Conservation (phyloP, 2,113 vertebrate genomes). For the Callospermophilus lateralis region DNA sequence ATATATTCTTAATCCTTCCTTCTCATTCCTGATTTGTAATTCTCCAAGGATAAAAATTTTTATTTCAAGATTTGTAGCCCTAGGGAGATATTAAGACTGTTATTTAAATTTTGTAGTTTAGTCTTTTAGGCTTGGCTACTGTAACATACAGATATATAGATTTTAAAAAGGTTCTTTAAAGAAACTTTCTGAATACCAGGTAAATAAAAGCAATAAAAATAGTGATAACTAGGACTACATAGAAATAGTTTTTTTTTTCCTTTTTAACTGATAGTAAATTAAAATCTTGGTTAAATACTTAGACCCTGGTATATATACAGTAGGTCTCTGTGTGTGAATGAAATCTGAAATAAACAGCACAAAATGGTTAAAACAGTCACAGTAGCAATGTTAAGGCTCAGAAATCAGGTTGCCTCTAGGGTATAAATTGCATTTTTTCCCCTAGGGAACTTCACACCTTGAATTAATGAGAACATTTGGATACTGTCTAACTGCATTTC, state of each 20-base stretch:
- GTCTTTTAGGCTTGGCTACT: neutral
- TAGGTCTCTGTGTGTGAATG: conserved; percentile 86
- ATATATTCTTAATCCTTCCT: neutral
- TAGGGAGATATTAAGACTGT: neutral
- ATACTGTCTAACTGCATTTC: conserved; percentile 82
- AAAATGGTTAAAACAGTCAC: conserved; percentile 78
- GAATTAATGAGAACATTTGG: conserved; percentile 85
- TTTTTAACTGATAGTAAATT: conserved; percentile 72
- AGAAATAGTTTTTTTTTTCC: conserved; percentile 70
- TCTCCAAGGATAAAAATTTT: neutral
- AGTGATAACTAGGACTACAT: conserved; percentile 72
- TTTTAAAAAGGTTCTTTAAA: neutral
- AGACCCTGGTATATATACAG: conserved; percentile 80
- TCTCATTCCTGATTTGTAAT: conserved; percentile 21
- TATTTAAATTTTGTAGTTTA: neutral
- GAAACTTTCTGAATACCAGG: neutral
- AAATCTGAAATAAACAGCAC: conserved; percentile 82
- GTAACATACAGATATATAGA: neutral
- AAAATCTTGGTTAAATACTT: conserved; percentile 82
- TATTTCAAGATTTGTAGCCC: neutral
- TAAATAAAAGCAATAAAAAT: conserved; percentile 24
- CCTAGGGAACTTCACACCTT: conserved; percentile 74
- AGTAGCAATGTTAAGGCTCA: conserved; percentile 75
- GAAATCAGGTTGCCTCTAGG: conserved; percentile 68
- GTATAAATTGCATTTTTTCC: conserved; percentile 83